Evolutionary conservation across 1,140 invertebrate genomes (phyloP), one percentile per base, ranked within the genome.

Genomic region (Solenopsis invicta): DNA sequence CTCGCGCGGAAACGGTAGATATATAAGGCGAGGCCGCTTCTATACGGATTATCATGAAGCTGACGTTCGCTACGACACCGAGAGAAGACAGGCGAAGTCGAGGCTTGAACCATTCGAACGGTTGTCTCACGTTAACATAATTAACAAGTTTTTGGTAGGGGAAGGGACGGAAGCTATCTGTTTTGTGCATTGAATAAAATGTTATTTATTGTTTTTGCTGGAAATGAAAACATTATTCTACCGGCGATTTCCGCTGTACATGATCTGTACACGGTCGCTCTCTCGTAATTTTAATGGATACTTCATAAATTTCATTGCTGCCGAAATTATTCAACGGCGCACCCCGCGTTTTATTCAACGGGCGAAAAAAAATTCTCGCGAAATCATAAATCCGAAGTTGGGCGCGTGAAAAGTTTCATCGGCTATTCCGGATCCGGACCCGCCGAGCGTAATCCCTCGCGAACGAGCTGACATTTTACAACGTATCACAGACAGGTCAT

Each of bases 401-500:
- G 72, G 59, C 82, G 82, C 45, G 82, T 64, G 80, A 74, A 74
- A 77, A 76, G 74, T 77, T 67, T 66, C 74, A 77, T 62, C 72
- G 72, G 82, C 74, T 48, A 41, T 64, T 78, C 74, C 82, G 72
- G 67, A 64, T 50, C 54, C 37, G 61, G 24, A 6, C 56, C n/a
- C 45, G 45, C 16, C 37, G 59, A 10, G 75, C 76, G 76, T 80
- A 86, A 80, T 80, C 85, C 76, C 62, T 81, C 85, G 64, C 64
- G 64, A 80, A 69, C 64, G 75, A 86, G 75, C 85, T 80, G 64
- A 69, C 85, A 61, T 81, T 86, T 86, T 61, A 66, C 64, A 81
- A 59, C 85, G 76, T 69, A 80, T 80, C 85, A 64, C 82, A 78
- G 62, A 77, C 82, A 85, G 72, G 82, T 85, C 72, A 78, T 78